Evolutionary conservation across 1,140 invertebrate genomes (phyloP), one percentile per base, ranked within the genome.

Genomic region (Frieseomelitta varia): DNA sequence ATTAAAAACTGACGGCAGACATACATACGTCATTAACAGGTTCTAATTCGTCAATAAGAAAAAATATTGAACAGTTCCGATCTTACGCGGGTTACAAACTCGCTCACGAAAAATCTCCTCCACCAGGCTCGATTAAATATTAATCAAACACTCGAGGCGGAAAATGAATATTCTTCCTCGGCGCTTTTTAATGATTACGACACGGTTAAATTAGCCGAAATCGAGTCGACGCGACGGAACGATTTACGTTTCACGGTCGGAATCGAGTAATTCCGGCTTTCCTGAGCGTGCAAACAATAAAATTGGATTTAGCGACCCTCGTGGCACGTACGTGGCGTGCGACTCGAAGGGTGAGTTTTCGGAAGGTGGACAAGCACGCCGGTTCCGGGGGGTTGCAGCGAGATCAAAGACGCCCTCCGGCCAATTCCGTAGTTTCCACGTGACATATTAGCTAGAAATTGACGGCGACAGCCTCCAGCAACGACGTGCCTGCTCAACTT

Each of bases 361-460:
- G 84, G 90, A 89, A 91, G 87, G 90, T 91, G 89, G 78, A 86
- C 87, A 83, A 84, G 81, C 51, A 85, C 85, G 84, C 61, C 82
- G 61, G 53, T 80, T 78, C 67, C 71, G 68, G 76, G 69, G 77
- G 67, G 65, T 68, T 67, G 77, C 53, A 73, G 74, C 67, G 82
- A 91, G 92, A 93, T 93, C 91, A 93, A 93, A 93, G 92, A 91
- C 86, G 84, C 74, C 80, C 81, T 75, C 69, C 67, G 39, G 81
- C 72, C 86, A 84, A 90, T 93, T 89, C 76, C 85, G 75, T 80
- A 86, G 79, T 84, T 84, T 81, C 81, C 67, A 76, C 90, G 83
- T 93, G 92, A 93, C 89, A 91, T 93, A 93, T 93, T 93, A 93
- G 83, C 58, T 61, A 80, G 83, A 90, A 93, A 93, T 93, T 92